These are phyloP conservation scores for Zaprionus kolodkinae DNA, from an alignment of 1,140 invertebrate species.

Conservation along the genomic window DNA sequence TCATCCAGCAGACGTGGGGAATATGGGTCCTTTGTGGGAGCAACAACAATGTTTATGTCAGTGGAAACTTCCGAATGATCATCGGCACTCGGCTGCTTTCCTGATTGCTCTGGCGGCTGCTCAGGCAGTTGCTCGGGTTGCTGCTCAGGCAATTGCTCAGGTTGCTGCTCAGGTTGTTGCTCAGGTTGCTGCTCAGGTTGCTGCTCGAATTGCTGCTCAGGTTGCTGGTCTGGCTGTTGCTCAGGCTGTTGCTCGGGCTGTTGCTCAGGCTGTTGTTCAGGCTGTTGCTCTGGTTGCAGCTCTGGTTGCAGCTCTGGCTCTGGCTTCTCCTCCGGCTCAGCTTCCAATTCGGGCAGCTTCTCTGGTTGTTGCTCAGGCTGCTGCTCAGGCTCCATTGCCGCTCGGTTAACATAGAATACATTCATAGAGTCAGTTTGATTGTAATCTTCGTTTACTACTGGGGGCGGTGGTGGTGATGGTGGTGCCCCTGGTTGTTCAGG, in stretches of 20 bases:
- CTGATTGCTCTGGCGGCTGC: not conserved
- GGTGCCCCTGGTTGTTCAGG: conserved; percentile 12
- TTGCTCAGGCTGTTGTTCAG: not conserved
- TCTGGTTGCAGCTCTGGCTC: not conserved
- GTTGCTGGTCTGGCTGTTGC: not conserved
- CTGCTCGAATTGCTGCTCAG: not conserved
- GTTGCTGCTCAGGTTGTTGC: not conserved
- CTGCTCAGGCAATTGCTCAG: not conserved
- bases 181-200: not conserved
- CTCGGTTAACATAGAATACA: no score
- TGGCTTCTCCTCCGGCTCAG: not conserved
- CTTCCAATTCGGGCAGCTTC: no score
- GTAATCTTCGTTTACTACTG: conserved; percentile 15
- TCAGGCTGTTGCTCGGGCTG: conserved; percentile 13
- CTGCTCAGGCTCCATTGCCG: not conserved
- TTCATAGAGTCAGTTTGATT: not conserved
- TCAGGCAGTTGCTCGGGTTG: conserved; percentile 2
- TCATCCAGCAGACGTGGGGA: conserved; percentile 65
- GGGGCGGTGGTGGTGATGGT: conserved; percentile 46
- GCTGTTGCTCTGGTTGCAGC: not conserved
- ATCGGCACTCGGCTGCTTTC: not conserved
- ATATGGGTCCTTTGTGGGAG: conserved; percentile 65
- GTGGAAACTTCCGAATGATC: conserved; percentile 23
- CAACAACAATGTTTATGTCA: conserved; percentile 41
- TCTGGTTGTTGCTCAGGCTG: not conserved